Conservation (phyloP, 2,113 vertebrate genomes). For the Pituophis catenifer region DNA sequence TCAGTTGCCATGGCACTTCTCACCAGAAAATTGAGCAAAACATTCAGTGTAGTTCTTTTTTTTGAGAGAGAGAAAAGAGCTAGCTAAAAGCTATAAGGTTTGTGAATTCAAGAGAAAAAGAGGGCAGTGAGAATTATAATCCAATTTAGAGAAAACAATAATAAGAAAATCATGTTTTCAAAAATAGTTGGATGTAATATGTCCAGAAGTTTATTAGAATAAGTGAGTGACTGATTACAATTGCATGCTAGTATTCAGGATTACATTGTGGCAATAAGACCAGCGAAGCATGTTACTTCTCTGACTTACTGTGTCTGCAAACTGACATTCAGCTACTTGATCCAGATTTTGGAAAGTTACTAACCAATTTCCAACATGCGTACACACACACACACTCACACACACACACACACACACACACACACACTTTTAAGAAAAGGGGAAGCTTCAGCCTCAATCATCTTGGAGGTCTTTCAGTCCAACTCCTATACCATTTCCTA, state of each 20-base stretch:
- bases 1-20: background rate
- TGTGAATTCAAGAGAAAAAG: background rate
- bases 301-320: background rate
- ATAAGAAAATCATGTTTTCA: conserved; percentile 22
- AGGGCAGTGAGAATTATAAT: conserved; percentile 34
- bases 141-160: conserved; percentile 29
- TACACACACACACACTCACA: too few relatives aligned
- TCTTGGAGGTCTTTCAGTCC: background rate
- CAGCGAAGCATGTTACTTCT: background rate
- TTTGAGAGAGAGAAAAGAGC: background rate
- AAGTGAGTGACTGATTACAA: conserved; percentile 26
- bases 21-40: background rate
- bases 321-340: background rate
- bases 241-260: background rate
- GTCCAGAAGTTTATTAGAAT: conserved; percentile 60
- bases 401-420: too few relatives aligned
- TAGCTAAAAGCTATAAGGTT: background rate
- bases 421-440: background rate
- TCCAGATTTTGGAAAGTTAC: background rate
- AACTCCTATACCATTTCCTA: background rate
- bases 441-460: background rate
- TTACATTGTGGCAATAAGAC: background rate
- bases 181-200: conserved; percentile 57
- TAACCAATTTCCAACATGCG: background rate
- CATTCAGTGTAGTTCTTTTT: background rate